phyloP scores from a whole-genome alignment of 2,888 invertebrate genomes.

The Apodemia zela region DNA sequence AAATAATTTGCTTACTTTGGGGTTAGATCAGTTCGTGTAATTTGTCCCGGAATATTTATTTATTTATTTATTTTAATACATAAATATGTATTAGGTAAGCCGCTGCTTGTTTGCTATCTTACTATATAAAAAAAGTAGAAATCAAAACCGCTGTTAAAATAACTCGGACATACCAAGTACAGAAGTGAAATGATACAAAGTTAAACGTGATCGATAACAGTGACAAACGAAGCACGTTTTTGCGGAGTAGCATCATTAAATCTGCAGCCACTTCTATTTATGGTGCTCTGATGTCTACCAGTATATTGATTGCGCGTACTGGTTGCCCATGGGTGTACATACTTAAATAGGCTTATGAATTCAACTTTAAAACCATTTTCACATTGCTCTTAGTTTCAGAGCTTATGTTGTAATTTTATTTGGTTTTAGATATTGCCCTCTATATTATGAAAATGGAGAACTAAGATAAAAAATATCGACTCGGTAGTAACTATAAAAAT shows the following conservation, averaged over 20 bases:
- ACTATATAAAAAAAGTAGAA: not conserved
- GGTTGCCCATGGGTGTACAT: slow-evolving; percentile 39
- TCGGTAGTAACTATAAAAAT: too few species aligned
- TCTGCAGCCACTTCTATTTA: slow-evolving; percentile 59
- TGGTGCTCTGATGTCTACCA: slow-evolving; percentile 60
- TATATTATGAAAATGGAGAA: too few species aligned
- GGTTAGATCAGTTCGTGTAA: too few species aligned
- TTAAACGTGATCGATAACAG: slow-evolving; percentile 60
- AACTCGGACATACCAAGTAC: slow-evolving; percentile 15
- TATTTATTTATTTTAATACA: too few species aligned
- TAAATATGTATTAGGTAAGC: too few species aligned
- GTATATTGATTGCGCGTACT: slow-evolving; percentile 65
- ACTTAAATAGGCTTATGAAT: slow-evolving; percentile 40
- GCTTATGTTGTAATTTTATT: not conserved
- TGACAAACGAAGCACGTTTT: slow-evolving; percentile 54
- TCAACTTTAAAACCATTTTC: slow-evolving; percentile 52
- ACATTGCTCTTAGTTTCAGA: slow-evolving; percentile 38
- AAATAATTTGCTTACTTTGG: too few species aligned
- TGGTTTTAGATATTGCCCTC: not conserved
- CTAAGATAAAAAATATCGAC: too few species aligned
- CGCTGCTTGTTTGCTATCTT: too few species aligned
- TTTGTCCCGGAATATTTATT: too few species aligned
- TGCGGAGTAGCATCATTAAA: slow-evolving; percentile 59
- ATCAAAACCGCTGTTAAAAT: slow-evolving; percentile 10
- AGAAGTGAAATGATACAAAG: slow-evolving; percentile 48